Percentiles rank a stretch among this genome's conserved stretches.
These are phyloP conservation scores for Leptopilina drosophilae DNA, from an alignment of 2,888 invertebrate genomes.

Conservation along the genomic window DNA sequence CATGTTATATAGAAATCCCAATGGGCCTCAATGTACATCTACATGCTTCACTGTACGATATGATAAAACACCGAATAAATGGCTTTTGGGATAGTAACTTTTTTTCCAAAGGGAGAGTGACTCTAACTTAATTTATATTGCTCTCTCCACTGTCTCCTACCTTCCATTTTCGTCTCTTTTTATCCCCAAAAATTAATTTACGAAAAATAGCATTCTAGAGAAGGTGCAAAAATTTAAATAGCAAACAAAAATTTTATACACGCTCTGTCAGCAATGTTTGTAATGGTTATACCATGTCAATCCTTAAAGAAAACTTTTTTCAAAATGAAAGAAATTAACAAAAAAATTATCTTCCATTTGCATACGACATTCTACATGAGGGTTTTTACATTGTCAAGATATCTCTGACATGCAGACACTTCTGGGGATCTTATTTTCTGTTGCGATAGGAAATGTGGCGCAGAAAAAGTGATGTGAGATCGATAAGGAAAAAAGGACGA, in stretches of 20 bases:
- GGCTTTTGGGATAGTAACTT: slow-evolving; percentile 54
- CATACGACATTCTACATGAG: slow-evolving; percentile 1
- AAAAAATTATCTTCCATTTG: slow-evolving; percentile 20
- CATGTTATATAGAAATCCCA: slow-evolving; percentile 51
- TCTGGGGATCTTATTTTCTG: slow-evolving; percentile 55
- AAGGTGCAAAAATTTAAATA: neutral
- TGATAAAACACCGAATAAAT: slow-evolving; percentile 67
- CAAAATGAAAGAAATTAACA: too few species aligned
- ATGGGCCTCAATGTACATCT: slow-evolving; percentile 43
- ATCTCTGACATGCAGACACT: slow-evolving; percentile 55
- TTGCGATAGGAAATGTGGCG: slow-evolving; percentile 59
- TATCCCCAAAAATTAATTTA: neutral
- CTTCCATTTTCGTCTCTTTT: neutral
- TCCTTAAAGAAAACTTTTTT: too few species aligned
- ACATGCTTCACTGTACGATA: slow-evolving; percentile 44
- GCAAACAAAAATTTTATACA: too few species aligned
- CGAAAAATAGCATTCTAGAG: too few species aligned
- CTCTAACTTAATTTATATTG: slow-evolving; percentile 41
- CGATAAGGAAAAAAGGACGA: slow-evolving; percentile 30
- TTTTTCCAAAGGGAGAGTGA: slow-evolving; percentile 47
- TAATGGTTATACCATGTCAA: too few species aligned
- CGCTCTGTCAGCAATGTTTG: too few species aligned
- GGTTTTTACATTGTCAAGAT: slow-evolving; percentile 35
- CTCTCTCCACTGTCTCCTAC: neutral
- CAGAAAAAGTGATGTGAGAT: slow-evolving; percentile 42